Base-by-base conservation (phyloP, 2,888 invertebrate genomes). In the Agrochola lota region DNA sequence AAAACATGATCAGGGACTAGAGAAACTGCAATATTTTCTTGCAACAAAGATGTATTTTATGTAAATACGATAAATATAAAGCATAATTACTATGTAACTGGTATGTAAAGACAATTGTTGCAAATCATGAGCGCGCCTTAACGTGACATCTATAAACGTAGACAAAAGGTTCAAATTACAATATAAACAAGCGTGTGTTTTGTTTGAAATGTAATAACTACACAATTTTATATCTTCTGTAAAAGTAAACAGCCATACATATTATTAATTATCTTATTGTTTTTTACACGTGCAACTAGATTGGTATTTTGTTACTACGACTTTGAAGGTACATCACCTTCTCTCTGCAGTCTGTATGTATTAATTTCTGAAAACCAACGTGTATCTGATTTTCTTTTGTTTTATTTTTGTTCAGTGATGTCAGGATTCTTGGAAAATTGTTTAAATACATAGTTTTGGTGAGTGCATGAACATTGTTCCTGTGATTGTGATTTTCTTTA, bases 211-310 rank as follows among this genome's bases (percentile, higher is more conserved):
- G 0, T 11, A 46, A 46, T 55, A 55, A 63, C 26, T n/a, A 46
- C 9, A 35, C 23, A 15, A 26, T 11, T 55, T 71, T 43, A 20
- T 35, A 43, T 52, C 6, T 40, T 15, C 9, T 55, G 43, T 26
- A 49, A 74, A 67, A 57, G 30, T 15, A 63, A 66, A 60, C 73
- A 73, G 1, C 8, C 20, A 49, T 64, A 11, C 20, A n/a, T 74
- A 26, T n/a, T 30, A 23, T 35, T 63, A 35, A 63, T 63, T 64
- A 69, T 30, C 55, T 8, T 52, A 64, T 64, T 81, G 76, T 81
- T 81, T 81, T 60, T 4, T 43, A 49, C 26, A 80, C 80, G 60
- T 62, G 35, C 55, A 5, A 15, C 17, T n/a, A 26, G 7, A 46
- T 68, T 55, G n/a, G 3, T 11, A 77, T 46, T 35, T 35, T 69